These are phyloP conservation scores for Acrocephalus arundinaceus DNA, from an alignment of 2,113 vertebrate species.

Conservation along the genomic window DNA sequence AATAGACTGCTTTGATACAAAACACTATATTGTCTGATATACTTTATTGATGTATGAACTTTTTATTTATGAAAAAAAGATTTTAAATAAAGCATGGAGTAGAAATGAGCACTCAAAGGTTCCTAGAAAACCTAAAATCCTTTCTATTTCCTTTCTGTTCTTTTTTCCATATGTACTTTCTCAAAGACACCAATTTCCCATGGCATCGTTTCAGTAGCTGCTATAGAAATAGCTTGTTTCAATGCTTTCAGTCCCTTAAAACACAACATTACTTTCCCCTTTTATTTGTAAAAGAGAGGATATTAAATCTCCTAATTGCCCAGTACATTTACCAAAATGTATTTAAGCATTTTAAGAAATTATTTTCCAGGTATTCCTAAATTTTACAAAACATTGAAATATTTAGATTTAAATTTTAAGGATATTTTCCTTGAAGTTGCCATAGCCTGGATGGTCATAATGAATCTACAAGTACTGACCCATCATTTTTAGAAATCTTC, in stretches of 20 bases:
- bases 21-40: neutral
- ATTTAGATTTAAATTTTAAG: neutral
- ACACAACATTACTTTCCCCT: neutral
- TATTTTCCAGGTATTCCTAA: neutral
- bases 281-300: neutral
- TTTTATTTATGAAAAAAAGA: neutral
- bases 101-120: neutral
- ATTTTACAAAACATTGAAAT: neutral
- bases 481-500: slow-evolving; percentile 8
- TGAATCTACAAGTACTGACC: neutral
- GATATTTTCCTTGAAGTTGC: neutral
- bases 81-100: neutral
- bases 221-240: slow-evolving; percentile 10
- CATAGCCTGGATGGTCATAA: neutral
- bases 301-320: neutral
- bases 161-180: slow-evolving; percentile 8
- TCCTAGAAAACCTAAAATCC: neutral
- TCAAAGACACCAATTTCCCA: slow-evolving; percentile 3
- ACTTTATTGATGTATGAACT: neutral
- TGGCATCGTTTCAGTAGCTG: slow-evolving; percentile 25
- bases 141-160: neutral
- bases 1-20: slow-evolving; percentile 3
- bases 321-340: neutral
- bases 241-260: neutral
- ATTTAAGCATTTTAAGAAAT: neutral